Percentiles rank a stretch among this genome's conserved stretches.
phyloP scores from a whole-genome alignment of 2,113 vertebrate genomes.

The Oceanites oceanicus region DNA sequence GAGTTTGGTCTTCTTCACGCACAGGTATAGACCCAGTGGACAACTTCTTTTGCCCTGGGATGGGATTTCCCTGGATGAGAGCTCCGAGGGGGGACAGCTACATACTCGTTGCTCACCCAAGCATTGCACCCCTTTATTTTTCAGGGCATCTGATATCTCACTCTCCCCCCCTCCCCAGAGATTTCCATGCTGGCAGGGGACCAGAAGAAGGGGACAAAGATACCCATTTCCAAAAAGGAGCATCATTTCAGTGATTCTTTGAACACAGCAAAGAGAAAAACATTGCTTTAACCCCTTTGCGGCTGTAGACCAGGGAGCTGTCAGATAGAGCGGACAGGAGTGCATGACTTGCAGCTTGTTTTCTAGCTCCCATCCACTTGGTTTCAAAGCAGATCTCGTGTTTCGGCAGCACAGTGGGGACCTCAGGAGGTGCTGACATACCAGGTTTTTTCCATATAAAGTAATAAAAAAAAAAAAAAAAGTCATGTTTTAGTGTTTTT shows the following conservation, averaged over 20 bases:
- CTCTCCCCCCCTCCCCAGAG: not conserved
- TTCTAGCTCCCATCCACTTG: not conserved
- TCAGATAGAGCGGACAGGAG: fast-evolving
- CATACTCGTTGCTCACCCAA: not conserved
- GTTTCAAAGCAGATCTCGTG: not conserved
- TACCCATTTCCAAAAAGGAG: not conserved
- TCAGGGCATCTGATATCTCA: not conserved
- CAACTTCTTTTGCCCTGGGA: not conserved
- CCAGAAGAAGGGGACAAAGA: not conserved
- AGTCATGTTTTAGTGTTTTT: not conserved
- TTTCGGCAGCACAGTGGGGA: not conserved
- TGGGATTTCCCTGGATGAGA: not conserved
- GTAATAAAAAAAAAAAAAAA: not conserved
- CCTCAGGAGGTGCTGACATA: not conserved
- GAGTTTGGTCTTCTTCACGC: not conserved
- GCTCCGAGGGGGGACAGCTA: not conserved
- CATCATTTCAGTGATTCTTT: not conserved
- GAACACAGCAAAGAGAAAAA: not conserved
- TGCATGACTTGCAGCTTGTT: not conserved
- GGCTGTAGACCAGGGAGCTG: not conserved
- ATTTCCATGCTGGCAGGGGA: not conserved
- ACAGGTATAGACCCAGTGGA: not conserved
- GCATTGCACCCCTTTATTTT: not conserved
- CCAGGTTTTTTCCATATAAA: not conserved
- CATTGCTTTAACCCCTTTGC: not conserved